phyloP scores from a whole-genome alignment of 2,797 vertebrate genomes.

The Pseudotriccus pelzelni region DNA sequence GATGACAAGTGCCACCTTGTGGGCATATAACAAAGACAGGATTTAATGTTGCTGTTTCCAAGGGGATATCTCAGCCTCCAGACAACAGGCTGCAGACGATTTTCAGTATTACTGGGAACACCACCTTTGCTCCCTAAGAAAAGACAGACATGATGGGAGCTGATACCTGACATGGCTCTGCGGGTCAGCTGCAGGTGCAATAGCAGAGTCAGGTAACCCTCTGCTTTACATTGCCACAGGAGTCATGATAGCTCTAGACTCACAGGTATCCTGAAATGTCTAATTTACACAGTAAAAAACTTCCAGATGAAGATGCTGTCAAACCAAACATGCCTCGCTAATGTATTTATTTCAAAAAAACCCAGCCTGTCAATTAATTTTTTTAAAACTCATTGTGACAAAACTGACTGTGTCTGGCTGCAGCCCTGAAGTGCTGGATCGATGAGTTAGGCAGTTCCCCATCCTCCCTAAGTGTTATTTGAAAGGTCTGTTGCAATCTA shows the following conservation, averaged over 20 bases:
- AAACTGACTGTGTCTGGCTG: neutral
- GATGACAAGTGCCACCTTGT: constrained; percentile 79
- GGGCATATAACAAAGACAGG: constrained; percentile 42
- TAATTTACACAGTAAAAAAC: neutral
- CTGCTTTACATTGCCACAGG: neutral
- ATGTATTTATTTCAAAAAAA: neutral
- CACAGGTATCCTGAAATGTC: neutral
- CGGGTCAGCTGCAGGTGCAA: neutral
- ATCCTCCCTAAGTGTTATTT: neutral
- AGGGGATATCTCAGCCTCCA: neutral
- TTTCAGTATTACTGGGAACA: neutral
- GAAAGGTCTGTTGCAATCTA: neutral
- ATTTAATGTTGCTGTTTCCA: neutral
- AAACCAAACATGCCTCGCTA: neutral
- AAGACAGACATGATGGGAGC: neutral
- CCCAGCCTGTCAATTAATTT: neutral
- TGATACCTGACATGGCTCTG: neutral
- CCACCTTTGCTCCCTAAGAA: neutral
- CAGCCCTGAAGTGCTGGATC: neutral
- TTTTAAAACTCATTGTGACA: neutral
- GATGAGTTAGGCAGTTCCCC: neutral
- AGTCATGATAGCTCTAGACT: neutral
- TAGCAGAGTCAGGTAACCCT: neutral
- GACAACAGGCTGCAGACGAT: neutral
- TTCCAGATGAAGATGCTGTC: neutral